Evolutionary conservation across 2,888 invertebrate species (phyloP).

Genomic region (Melanostoma scalare): DNA sequence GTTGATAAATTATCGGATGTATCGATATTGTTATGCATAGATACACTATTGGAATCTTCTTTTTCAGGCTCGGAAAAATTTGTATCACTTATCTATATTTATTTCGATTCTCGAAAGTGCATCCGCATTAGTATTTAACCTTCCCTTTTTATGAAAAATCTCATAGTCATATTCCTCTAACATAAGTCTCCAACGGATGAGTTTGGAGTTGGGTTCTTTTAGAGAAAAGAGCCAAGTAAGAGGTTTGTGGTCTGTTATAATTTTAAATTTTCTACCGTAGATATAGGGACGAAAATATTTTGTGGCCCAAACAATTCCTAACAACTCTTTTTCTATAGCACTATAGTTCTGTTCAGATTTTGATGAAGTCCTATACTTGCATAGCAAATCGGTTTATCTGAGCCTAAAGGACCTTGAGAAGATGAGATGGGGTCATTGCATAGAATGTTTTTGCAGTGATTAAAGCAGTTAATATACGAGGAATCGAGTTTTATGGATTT

Average conservation of each 20-base stretch:
- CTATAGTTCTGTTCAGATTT: not conserved
- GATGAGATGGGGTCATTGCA: not conserved
- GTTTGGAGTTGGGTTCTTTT: too few species aligned
- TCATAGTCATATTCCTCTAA: not conserved
- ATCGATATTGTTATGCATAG: constrained; percentile 19
- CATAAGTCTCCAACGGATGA: not conserved
- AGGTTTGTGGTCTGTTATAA: too few species aligned
- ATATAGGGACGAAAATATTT: too few species aligned
- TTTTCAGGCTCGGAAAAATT: too few species aligned
- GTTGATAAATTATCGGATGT: not conserved
- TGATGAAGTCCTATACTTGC: not conserved
- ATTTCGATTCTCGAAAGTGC: not conserved
- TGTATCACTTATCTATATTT: not conserved
- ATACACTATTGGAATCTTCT: not conserved
- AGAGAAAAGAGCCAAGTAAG: too few species aligned
- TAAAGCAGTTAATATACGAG: not conserved
- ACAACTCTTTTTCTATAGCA: not conserved
- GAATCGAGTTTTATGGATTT: not conserved
- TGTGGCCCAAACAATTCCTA: too few species aligned
- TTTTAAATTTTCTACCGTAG: too few species aligned
- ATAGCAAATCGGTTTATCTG: constrained; percentile 2
- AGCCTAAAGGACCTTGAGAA: not conserved
- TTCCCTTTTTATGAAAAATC: not conserved
- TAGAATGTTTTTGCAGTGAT: not conserved
- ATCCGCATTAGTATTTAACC: too few species aligned